phyloP scores from a whole-genome alignment of 2,113 vertebrate species.

The Crocuta crocuta region DNA sequence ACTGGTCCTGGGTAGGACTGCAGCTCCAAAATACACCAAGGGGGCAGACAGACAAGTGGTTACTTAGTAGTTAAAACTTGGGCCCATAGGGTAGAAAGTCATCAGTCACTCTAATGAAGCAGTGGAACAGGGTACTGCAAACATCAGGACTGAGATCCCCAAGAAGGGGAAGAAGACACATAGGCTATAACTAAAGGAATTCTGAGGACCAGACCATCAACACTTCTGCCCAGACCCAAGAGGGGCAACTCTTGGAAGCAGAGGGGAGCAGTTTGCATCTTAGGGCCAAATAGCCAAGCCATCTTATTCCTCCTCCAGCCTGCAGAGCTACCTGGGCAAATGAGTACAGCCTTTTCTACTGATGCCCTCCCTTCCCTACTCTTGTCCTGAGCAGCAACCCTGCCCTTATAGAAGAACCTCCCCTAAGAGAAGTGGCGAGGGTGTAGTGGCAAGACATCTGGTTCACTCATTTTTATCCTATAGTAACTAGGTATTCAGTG shows the following conservation, averaged over 20 bases:
- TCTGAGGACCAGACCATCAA: neutral
- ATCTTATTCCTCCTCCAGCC: neutral
- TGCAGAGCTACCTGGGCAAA: neutral
- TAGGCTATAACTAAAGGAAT: neutral
- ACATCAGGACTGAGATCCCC: neutral
- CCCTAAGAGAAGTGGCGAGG: neutral
- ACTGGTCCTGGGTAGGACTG: neutral
- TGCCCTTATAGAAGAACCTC: neutral
- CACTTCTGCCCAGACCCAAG: neutral
- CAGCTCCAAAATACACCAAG: neutral
- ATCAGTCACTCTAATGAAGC: neutral
- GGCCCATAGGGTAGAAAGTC: neutral
- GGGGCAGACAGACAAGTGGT: neutral
- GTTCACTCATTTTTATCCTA: neutral
- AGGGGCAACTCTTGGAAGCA: neutral
- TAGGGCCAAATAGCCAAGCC: neutral
- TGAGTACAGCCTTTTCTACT: neutral
- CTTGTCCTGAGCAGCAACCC: neutral
- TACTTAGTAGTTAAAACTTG: constrained; percentile 29
- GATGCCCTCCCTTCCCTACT: neutral
- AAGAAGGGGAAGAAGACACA: constrained; percentile 3
- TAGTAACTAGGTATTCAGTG: neutral
- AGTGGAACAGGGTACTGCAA: neutral
- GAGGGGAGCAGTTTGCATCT: neutral
- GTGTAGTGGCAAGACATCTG: neutral